Evolutionary conservation across 1,140 invertebrate species (phyloP).

Genomic region (Brachionus rubens): DNA sequence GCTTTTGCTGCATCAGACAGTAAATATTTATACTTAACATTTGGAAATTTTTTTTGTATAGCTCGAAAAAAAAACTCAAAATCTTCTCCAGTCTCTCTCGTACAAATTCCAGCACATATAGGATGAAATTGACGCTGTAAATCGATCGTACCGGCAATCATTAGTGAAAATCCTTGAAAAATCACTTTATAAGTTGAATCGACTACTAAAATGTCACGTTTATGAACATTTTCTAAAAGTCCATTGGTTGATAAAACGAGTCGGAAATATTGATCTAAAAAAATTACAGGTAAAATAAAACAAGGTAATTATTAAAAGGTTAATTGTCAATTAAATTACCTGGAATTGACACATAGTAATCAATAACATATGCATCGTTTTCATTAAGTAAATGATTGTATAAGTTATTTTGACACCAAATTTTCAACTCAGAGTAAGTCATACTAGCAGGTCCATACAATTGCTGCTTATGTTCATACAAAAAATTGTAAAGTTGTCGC

Average conservation of each 20-base stretch:
- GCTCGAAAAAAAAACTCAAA: not conserved
- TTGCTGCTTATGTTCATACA: constrained; percentile 14
- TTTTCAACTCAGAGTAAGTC: constrained; percentile 18
- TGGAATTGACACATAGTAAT: constrained; percentile 33
- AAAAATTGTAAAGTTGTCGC: constrained; percentile 13
- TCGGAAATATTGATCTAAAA: constrained; percentile 10
- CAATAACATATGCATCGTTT: constrained; percentile 4
- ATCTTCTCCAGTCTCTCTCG: constrained; percentile 20
- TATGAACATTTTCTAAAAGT: not conserved
- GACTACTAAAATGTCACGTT: constrained; percentile 3
- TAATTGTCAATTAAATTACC: constrained; percentile 13
- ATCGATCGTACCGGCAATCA: not conserved
- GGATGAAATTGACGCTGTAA: constrained; percentile 4
- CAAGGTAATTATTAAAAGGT: too few species aligned
- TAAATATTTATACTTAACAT: not conserved
- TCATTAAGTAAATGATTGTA: not conserved
- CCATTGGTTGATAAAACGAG: constrained; percentile 7
- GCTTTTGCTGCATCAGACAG: not conserved
- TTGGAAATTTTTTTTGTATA: not conserved
- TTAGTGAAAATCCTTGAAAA: constrained; percentile 20
- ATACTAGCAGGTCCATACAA: not conserved
- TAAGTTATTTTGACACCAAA: constrained; percentile 15
- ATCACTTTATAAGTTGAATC: constrained; percentile 22
- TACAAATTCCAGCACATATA: not conserved
- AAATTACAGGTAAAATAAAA: constrained; percentile 19